phyloP scores from a whole-genome alignment of 1,140 invertebrate genomes.

The Cyphomyrmex costatus region DNA sequence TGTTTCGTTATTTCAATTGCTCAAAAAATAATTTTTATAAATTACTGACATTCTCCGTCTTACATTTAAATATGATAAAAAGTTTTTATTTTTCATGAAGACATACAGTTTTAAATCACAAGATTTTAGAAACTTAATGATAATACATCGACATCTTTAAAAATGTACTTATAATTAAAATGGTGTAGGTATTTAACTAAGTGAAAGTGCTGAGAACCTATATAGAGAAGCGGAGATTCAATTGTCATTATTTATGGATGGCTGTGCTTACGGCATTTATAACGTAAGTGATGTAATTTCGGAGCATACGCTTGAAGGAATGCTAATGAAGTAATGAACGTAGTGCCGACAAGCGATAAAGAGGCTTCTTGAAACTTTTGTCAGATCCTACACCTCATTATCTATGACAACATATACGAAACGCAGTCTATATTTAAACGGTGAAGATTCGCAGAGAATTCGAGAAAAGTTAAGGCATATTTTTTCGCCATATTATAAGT shows the following conservation, averaged over 20 bases:
- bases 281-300: constrained; percentile 5
- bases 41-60: neutral
- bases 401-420: neutral
- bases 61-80: constrained; percentile 10
- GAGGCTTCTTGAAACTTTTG: neutral
- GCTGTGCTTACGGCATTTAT: neutral
- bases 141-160: neutral
- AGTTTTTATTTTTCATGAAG: neutral
- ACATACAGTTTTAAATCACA: neutral
- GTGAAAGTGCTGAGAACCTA: neutral
- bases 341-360: neutral
- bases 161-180: constrained; percentile 9
- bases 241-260: constrained; percentile 35
- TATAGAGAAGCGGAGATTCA: constrained; percentile 3
- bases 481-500: constrained; percentile 6
- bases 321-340: constrained; percentile 6
- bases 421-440: constrained; percentile 11
- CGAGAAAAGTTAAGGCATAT: neutral
- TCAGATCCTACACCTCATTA: neutral
- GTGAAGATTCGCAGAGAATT: constrained; percentile 10
- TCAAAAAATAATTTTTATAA: constrained; percentile 8
- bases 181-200: neutral
- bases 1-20: neutral
- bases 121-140: constrained; percentile 7
- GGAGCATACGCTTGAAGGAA: neutral